Percentiles rank a stretch among this genome's conserved stretches.
Conservation (phyloP, 2,888 invertebrate species). For the Flexamia atlantica region DNA sequence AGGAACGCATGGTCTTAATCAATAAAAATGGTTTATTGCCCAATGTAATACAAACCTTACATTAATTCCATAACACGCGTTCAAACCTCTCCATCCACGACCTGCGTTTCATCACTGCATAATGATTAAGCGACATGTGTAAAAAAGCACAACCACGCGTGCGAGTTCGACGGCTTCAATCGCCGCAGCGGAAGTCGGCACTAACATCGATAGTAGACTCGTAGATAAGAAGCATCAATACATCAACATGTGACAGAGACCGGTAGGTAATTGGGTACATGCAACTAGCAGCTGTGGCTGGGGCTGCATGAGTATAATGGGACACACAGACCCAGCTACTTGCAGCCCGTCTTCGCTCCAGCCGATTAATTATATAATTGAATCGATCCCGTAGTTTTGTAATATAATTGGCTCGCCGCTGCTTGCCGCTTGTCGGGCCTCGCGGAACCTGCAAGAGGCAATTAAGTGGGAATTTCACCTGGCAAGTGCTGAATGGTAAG, state of each 20-base stretch:
- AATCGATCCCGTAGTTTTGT: constrained; percentile 34
- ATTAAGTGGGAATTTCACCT: background rate
- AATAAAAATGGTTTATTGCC: too few species aligned
- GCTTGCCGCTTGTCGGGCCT: background rate
- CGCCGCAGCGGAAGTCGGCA: background rate
- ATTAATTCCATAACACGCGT: too few species aligned
- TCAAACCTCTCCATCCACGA: too few species aligned
- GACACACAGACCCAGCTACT: background rate
- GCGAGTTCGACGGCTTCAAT: background rate
- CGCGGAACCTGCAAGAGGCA: background rate
- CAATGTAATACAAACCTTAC: too few species aligned
- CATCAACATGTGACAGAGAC: constrained; percentile 11
- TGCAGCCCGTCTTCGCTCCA: background rate
- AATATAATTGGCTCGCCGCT: constrained; percentile 22
- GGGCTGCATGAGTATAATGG: constrained; percentile 22
- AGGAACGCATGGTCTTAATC: too few species aligned
- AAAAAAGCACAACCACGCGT: too few species aligned
- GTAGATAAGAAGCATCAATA: background rate
- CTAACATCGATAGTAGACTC: background rate
- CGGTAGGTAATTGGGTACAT: constrained; percentile 24
- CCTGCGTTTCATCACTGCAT: too few species aligned
- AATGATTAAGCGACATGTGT: too few species aligned
- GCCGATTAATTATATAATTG: constrained; percentile 39
- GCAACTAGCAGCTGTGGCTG: background rate
- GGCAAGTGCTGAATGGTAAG: background rate